phyloP scores from a whole-genome alignment of 1,140 invertebrate genomes.

The Zaprionus gabonicus region DNA sequence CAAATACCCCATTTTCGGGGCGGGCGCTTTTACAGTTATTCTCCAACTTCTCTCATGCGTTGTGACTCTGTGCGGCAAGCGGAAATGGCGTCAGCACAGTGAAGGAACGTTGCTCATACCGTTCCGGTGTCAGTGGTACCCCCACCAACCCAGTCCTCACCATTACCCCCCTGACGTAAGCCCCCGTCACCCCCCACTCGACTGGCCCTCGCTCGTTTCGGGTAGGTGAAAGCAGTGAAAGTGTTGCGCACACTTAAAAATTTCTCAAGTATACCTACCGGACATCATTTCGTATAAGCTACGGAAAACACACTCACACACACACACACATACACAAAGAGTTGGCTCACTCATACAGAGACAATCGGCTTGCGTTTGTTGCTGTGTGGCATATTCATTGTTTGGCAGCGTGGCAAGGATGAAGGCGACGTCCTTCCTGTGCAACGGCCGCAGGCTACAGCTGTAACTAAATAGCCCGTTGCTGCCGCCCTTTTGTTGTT shows the following conservation, averaged over 20 bases:
- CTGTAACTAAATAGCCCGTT: slow-evolving; percentile 72
- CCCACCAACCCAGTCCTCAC: neutral
- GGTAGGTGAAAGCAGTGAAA: slow-evolving; percentile 48
- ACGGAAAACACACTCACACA: slow-evolving; percentile 33
- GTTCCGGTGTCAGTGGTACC: slow-evolving; percentile 11
- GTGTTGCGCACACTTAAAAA: slow-evolving; percentile 71
- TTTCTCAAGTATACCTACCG: slow-evolving; percentile 80
- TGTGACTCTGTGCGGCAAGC: slow-evolving; percentile 12
- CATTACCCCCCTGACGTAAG: no score
- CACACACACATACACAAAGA: slow-evolving; percentile 1
- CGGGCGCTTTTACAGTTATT: slow-evolving; percentile 13
- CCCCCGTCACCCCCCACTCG: neutral
- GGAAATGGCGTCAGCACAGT: slow-evolving; percentile 34
- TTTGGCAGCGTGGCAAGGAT: slow-evolving; percentile 50
- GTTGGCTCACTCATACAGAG: slow-evolving; percentile 14
- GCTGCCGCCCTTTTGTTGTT: slow-evolving; percentile 62
- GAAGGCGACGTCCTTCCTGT: slow-evolving; percentile 63
- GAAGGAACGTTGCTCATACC: neutral
- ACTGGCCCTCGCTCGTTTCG: slow-evolving; percentile 3
- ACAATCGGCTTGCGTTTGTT: slow-evolving; percentile 18
- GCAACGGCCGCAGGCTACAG: slow-evolving; percentile 62
- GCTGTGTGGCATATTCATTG: slow-evolving; percentile 60
- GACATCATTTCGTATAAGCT: slow-evolving; percentile 73
- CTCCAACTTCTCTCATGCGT: slow-evolving; percentile 17
- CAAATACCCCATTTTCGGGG: slow-evolving; percentile 1